Percentiles rank a stretch among this genome's conserved stretches.
Evolutionary conservation across 2,888 invertebrate genomes (phyloP).

Genomic region (Zeuzera pyrina): DNA sequence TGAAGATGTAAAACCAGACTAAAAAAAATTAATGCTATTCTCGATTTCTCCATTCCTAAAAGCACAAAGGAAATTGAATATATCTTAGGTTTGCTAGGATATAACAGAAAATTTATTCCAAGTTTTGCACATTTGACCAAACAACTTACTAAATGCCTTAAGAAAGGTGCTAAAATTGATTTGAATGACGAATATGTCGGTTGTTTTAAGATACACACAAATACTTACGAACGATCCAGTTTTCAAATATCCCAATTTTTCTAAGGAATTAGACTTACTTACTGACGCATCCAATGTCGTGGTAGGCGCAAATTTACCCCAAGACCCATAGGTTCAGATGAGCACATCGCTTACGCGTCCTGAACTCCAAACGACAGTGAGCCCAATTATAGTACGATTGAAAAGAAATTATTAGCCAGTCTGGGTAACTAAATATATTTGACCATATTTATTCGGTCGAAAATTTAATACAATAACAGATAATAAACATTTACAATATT

Average conservation of each 20-base stretch:
- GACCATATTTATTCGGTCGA: not conserved
- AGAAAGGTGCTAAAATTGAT: not conserved
- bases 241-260: not conserved
- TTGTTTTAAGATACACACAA: not conserved
- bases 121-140: not conserved
- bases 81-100: not conserved
- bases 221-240: not conserved
- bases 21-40: not conserved
- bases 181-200: not conserved
- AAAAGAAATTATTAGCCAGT: not conserved
- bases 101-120: not conserved
- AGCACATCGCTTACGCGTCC: not conserved
- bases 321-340: not conserved
- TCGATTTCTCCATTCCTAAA: not conserved
- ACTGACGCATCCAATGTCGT: not conserved
- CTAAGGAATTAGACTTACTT: not conserved
- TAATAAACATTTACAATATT: not conserved
- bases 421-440: not conserved
- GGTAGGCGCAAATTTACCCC: not conserved
- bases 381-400: not conserved
- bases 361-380: not conserved
- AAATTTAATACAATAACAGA: not conserved
- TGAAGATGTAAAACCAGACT: not conserved
- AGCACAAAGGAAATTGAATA: not conserved
- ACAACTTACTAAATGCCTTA: not conserved